These are phyloP conservation scores for Drosophila saltans DNA, from an alignment of 1,140 invertebrate species.

Conservation along the genomic window DNA sequence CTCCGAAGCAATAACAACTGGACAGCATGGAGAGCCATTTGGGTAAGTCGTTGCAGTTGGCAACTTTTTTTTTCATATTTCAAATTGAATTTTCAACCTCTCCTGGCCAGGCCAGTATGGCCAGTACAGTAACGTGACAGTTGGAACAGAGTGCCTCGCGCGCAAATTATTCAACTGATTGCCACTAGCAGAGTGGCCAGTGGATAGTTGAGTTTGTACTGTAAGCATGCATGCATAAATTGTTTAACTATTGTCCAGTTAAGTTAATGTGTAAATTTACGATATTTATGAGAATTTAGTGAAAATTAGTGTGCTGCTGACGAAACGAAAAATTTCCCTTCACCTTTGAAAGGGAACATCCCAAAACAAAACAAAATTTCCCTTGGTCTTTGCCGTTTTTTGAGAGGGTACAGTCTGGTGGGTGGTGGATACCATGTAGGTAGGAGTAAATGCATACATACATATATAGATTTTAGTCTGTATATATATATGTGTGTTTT, in stretches of 20 bases:
- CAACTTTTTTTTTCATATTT: constrained; percentile 50
- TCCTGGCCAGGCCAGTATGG: constrained; percentile 40
- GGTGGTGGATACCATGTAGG: constrained; percentile 3
- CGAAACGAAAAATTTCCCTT: constrained; percentile 33
- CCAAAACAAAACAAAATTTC: constrained; percentile 45
- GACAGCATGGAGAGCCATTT: constrained; percentile 51
- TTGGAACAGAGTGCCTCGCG: constrained; percentile 52
- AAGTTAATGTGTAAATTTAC: background rate
- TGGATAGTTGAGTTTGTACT: background rate
- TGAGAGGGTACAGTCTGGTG: constrained; percentile 54
- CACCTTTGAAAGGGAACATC: constrained; percentile 58
- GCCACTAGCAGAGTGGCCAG: too few relatives aligned
- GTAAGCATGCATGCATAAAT: background rate
- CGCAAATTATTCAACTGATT: constrained; percentile 51
- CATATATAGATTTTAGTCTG: background rate
- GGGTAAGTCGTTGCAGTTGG: constrained; percentile 42
- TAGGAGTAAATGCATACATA: background rate
- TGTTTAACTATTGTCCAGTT: background rate
- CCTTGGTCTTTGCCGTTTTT: constrained; percentile 41
- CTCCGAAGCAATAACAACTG: background rate
- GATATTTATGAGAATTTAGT: constrained; percentile 10
- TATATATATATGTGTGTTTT: background rate
- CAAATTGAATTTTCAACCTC: constrained; percentile 78
- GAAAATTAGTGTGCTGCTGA: constrained; percentile 25
- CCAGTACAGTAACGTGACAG: constrained; percentile 67